These are phyloP conservation scores for Aphyosemion australe DNA, from an alignment of 2,113 vertebrate genomes.

Conservation along the genomic window DNA sequence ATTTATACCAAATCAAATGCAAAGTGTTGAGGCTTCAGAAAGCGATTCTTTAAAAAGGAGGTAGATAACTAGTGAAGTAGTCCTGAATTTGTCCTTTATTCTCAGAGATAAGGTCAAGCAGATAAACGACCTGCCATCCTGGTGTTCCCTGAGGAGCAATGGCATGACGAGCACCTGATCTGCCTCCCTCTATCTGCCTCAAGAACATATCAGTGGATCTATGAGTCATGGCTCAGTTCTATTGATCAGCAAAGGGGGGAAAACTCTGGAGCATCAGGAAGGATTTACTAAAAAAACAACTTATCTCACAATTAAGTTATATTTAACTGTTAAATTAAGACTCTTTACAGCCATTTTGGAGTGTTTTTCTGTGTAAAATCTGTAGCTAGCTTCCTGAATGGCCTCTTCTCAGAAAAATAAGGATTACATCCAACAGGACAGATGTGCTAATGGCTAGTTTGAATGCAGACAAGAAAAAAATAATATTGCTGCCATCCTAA, in stretches of 20 bases:
- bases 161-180: constrained; percentile 25
- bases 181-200: constrained; percentile 27
- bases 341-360: no score
- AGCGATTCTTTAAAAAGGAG: neutral
- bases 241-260: constrained; percentile 29
- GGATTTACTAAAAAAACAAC: no score
- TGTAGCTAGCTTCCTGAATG: no score
- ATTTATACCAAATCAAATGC: neutral
- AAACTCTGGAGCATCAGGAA: no score
- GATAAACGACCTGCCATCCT: constrained; percentile 41
- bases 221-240: constrained; percentile 7
- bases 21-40: neutral
- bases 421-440: no score
- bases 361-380: no score
- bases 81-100: constrained; percentile 30
- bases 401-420: no score
- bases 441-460: no score
- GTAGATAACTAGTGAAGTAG: neutral
- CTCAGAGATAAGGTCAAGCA: constrained; percentile 35
- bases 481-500: no score
- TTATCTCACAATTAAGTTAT: no score
- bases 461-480: no score
- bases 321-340: no score
- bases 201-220: neutral
- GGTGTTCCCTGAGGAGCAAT: constrained; percentile 18